Base-by-base conservation (phyloP, 2,888 invertebrate genomes). In the Disparrhopalites patrizii region DNA sequence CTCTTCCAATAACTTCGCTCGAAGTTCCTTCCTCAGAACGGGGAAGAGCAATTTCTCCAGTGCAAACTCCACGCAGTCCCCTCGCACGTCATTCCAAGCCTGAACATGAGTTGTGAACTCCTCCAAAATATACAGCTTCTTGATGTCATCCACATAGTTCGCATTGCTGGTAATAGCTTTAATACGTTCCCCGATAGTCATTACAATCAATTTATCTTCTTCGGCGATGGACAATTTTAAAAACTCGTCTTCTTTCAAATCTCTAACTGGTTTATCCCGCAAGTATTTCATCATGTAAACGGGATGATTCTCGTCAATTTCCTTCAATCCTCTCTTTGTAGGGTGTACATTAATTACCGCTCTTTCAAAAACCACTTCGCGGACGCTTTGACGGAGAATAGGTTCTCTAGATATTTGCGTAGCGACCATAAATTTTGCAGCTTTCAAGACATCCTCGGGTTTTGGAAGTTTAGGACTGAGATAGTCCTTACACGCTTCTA, bases 261-360 rank as follows among this genome's bases (percentile, higher is more conserved):
- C 92, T 2, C 89, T 83, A 0, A 97, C 91, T 0, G 96, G 96
- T 78, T 98, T 99, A 78, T 90, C 89, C 77, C 89, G 90, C 50
- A 98, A 77, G 78, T 95, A 99, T 78, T 95, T 96, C 83, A 93
- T 83, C 36, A 86, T 86, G 77, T 85, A 93, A 74, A 91, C 89
- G 0, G 89, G 84, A 79, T 99, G 96, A 73, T 88, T 87, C 81
- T 99, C 98, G 78, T 99, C 99, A 70, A 99, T 94, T 76, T 93
- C 91, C 80, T 95, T 95, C 38, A 89, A 78, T 0, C 99, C 99
- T 72, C 90, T 89, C 77, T 90, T 90, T 0, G 97, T 98, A 0
- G 98, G 95, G 0, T 79, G 79, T 1, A 91, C 87, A 67, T 84
- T 84, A 66, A 99, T 79, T 71, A 90, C 91, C 3, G 94, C 95